Evolutionary conservation across 2,797 vertebrate genomes (phyloP).

Genomic region (Saguinus oedipus): DNA sequence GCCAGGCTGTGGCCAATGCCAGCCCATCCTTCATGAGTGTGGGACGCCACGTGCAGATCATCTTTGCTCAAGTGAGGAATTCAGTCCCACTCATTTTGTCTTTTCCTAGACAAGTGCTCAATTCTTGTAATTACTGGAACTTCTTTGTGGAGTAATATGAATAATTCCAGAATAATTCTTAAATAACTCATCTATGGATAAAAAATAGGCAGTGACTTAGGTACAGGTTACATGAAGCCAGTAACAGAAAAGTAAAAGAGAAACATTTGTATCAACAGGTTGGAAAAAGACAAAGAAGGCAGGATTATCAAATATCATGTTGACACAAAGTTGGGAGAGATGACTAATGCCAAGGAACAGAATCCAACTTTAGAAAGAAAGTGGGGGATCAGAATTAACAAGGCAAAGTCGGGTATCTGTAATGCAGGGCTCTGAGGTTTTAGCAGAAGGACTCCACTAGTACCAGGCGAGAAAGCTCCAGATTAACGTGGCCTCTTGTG

Average conservation of each 20-base stretch:
- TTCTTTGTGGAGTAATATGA: background rate
- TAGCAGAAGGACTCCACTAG: accelerated
- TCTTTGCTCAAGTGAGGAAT: background rate
- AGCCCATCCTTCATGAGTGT: accelerated
- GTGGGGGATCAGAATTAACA: background rate
- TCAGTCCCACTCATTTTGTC: accelerated
- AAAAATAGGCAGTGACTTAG: no score
- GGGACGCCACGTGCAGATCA: accelerated
- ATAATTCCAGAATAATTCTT: background rate
- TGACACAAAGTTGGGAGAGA: background rate
- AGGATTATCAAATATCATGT: accelerated
- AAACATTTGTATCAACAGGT: background rate
- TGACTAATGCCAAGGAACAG: accelerated
- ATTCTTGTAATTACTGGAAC: no score
- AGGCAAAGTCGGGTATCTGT: background rate
- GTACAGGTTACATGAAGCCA: background rate
- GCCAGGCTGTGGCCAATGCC: accelerated
- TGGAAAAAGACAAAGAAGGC: background rate
- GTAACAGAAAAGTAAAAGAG: background rate
- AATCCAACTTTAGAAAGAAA: background rate
- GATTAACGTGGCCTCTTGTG: background rate
- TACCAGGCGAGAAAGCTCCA: accelerated
- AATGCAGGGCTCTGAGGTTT: accelerated
- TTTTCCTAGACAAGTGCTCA: background rate
- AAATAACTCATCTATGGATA: background rate